Evolutionary conservation across 2,888 invertebrate genomes (phyloP), one percentile per base, ranked within the genome.

Genomic region (Escarpia spicata): DNA sequence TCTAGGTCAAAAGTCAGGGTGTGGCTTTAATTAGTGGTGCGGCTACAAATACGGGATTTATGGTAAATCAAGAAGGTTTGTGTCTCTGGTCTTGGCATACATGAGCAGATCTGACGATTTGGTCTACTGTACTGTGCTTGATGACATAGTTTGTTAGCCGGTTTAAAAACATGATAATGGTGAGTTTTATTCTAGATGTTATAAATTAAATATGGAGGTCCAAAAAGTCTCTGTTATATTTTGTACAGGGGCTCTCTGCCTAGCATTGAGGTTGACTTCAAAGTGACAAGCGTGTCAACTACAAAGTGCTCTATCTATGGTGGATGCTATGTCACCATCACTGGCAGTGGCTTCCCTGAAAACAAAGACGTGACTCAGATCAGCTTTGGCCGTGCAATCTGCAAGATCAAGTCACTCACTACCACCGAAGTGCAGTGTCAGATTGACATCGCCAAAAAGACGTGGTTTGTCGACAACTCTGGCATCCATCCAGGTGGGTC

Each of bases 271-370:
- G 75, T 75, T 26, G 75, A 75, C 75, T 75, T 75, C 75, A 75
- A 75, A 75, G 75, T 75, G 75, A 75, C 75, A 75, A 26, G n/a
- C 75, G 75, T 75, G 75, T 75, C 75, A n/a, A 75, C 75, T 75
- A 75, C 75, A 75, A 75, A 75, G 75, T 75, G 75, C 75, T 75
- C 75, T 75, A 26, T 75, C 75, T 75, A 75, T n/a, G 75, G 75
- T 75, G 75, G 75, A 75, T 75, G 75, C 75, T 75, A 75, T 75
- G 26, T 75, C 75, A 75, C 26, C 75, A 75, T 75, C n/a, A 75
- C 75, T 26, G 75, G 75, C 75, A 75, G 75, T 26, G 75, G 75
- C 75, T 75, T 75, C 75, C 75, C 75, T 26, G 26, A 75, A 26
- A 75, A 75, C 75, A 75, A 75, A 26, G 75, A 26, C 26, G 26